phyloP scores from a whole-genome alignment of 2,888 invertebrate genomes.

The Drosophila tanythrix region DNA sequence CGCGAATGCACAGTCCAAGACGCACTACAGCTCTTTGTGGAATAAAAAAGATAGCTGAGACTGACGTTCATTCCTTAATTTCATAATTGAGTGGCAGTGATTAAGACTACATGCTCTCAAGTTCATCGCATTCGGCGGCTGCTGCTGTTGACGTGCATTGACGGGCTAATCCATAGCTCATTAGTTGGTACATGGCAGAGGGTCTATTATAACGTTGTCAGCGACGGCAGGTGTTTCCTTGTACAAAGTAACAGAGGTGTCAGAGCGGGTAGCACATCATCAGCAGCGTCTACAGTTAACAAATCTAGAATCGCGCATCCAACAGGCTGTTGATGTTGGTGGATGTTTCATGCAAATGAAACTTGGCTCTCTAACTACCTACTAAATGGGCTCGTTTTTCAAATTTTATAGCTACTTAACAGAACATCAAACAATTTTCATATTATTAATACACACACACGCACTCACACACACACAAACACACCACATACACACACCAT shows the following conservation, averaged over 20 bases:
- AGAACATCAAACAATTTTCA: conserved; percentile 79
- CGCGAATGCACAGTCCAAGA: not conserved
- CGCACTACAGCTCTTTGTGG: not conserved
- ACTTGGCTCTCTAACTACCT: conserved; percentile 65
- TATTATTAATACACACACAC: conserved; percentile 66
- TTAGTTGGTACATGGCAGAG: conserved; percentile 47
- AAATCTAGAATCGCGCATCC: conserved; percentile 36
- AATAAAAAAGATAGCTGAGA: not conserved
- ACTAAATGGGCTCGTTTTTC: conserved; percentile 76
- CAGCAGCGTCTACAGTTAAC: conserved; percentile 11
- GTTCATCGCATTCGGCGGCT: conserved; percentile 41
- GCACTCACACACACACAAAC: not conserved
- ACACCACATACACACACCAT: not conserved
- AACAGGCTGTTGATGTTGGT: conserved; percentile 50
- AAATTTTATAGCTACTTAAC: conserved; percentile 79
- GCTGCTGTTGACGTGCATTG: conserved; percentile 39
- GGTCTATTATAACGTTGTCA: conserved; percentile 63
- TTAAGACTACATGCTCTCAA: conserved; percentile 38
- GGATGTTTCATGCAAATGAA: conserved; percentile 65
- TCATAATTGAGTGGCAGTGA: conserved; percentile 50
- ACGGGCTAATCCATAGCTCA: conserved; percentile 66
- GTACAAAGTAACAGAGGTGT: conserved; percentile 29
- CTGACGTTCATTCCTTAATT: not conserved
- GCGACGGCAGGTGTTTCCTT: conserved; percentile 40
- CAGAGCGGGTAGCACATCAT: conserved; percentile 19